Evolutionary conservation across 2,797 vertebrate genomes (phyloP).

Genomic region (Molossus molossus): DNA sequence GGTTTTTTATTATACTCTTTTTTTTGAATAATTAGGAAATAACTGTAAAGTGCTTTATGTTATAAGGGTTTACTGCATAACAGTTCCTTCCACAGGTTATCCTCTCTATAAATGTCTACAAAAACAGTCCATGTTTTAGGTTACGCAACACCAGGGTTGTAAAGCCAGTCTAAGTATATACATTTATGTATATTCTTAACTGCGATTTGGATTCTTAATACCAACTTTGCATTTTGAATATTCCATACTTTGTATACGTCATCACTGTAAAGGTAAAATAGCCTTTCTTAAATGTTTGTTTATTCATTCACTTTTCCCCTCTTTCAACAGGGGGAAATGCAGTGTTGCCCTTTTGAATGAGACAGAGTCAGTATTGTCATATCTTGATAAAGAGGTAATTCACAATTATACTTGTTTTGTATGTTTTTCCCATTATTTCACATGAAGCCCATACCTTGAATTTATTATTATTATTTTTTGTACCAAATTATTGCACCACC

Average conservation of each 20-base stretch:
- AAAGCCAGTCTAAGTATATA: not conserved
- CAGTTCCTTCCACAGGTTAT: not conserved
- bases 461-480: not conserved
- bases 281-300: not conserved
- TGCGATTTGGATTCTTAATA: not conserved
- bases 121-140: not conserved
- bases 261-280: not conserved
- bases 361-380: slow-evolving; percentile 97
- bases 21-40: slow-evolving; percentile 44
- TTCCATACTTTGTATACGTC: not conserved
- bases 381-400: slow-evolving; percentile 98
- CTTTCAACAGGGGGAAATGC: slow-evolving; percentile 96
- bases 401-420: not conserved
- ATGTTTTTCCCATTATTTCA: not conserved
- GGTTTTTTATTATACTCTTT: not conserved
- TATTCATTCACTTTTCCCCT: slow-evolving; percentile 55
- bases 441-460: not conserved
- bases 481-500: not conserved
- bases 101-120: slow-evolving; percentile 1
- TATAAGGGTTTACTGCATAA: slow-evolving; percentile 26
- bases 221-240: not conserved
- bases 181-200: not conserved
- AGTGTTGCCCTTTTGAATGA: slow-evolving; percentile 97
- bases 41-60: not conserved
- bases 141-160: not conserved